Conservation (phyloP, 2,113 vertebrate species). For the Psittacula cyanocephala region DNA sequence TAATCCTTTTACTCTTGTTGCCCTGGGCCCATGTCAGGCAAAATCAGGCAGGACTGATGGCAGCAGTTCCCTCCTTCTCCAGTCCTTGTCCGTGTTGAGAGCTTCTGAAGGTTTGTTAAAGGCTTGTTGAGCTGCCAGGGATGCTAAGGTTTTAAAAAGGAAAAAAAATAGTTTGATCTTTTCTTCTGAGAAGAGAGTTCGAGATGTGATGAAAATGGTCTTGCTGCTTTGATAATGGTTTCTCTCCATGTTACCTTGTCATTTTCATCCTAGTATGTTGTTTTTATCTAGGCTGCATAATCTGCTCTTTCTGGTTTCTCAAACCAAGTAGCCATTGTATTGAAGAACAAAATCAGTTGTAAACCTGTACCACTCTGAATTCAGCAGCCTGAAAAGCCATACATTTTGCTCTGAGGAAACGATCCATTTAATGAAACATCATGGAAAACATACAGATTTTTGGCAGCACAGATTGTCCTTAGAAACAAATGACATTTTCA, state of each 20-base stretch:
- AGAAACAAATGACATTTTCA: slow-evolving; percentile 20
- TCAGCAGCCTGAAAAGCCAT: background rate
- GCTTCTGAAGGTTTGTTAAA: background rate
- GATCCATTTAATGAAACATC: background rate
- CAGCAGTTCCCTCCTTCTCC: background rate
- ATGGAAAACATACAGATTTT: background rate
- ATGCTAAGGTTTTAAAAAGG: background rate
- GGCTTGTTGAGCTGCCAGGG: background rate
- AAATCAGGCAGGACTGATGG: background rate
- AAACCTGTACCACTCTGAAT: background rate
- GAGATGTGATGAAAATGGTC: background rate
- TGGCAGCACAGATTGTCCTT: slow-evolving; percentile 1
- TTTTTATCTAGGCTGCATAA: background rate
- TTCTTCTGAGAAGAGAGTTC: background rate
- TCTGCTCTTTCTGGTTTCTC: background rate
- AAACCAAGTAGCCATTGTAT: background rate
- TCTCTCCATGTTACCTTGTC: background rate
- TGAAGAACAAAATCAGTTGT: background rate
- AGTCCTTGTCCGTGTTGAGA: background rate
- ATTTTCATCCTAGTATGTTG: background rate
- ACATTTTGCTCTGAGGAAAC: background rate
- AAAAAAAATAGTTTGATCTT: background rate
- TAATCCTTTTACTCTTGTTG: background rate
- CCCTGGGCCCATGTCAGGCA: accelerated
- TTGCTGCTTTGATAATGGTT: background rate